phyloP scores from a whole-genome alignment of 2,888 invertebrate genomes.

The Lamellibrachia columna region DNA sequence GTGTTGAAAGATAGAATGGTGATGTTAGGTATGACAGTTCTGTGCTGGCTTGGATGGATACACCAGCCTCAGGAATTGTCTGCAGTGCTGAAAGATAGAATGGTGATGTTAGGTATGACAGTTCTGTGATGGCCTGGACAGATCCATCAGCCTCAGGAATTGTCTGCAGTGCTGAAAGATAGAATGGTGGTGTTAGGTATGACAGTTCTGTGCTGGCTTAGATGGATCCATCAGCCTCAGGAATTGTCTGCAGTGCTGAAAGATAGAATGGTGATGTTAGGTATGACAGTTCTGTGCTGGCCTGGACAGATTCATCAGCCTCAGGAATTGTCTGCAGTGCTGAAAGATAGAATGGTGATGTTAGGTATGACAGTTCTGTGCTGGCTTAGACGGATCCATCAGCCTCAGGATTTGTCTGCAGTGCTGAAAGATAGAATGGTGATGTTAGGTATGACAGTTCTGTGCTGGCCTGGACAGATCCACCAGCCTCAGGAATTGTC shows the following conservation, averaged over 20 bases:
- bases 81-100: neutral
- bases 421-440: neutral
- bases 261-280: neutral
- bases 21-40: neutral
- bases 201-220: neutral
- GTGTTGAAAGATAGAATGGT: neutral
- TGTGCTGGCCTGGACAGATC: neutral
- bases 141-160: constrained; percentile 4
- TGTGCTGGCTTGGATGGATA: neutral
- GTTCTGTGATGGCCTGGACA: neutral
- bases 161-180: neutral
- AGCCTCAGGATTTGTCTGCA: neutral
- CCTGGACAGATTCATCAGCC: neutral
- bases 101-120: neutral
- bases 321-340: neutral
- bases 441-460: neutral
- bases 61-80: constrained; percentile 1
- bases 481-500: constrained; percentile 1
- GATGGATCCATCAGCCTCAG: neutral
- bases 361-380: neutral
- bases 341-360: neutral
- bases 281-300: neutral
- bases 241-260: neutral
- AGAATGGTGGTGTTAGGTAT: neutral
- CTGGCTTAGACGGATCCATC: neutral